Percentiles rank a stretch among this genome's conserved stretches.
Evolutionary conservation across 2,113 vertebrate species (phyloP).

Genomic region (Holacanthus passer): DNA sequence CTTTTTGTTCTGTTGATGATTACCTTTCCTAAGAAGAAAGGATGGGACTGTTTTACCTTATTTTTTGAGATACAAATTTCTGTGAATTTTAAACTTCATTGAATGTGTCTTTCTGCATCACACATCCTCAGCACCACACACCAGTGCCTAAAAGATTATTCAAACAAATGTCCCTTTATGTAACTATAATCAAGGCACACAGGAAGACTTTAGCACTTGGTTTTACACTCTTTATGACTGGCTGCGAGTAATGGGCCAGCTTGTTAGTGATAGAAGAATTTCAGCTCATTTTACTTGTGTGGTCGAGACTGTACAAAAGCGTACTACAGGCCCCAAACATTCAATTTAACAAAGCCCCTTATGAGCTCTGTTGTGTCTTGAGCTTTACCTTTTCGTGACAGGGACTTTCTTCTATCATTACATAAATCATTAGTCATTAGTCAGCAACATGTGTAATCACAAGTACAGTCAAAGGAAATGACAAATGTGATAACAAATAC

Average conservation of each 20-base stretch:
- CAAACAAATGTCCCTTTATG: not conserved
- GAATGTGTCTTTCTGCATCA: not conserved
- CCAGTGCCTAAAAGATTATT: not conserved
- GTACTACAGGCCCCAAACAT: not conserved
- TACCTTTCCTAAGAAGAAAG: not conserved
- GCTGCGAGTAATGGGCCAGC: not conserved
- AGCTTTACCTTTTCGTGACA: not conserved
- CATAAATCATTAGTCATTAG: constrained; percentile 55
- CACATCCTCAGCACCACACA: not conserved
- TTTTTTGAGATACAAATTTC: not conserved
- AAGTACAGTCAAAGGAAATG: constrained; percentile 49
- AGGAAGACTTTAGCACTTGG: not conserved
- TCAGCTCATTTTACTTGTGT: not conserved
- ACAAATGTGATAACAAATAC: constrained; percentile 37
- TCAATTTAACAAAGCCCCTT: not conserved
- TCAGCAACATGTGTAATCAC: not conserved
- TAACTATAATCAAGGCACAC: not conserved
- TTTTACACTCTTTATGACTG: not conserved
- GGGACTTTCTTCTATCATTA: constrained; percentile 8
- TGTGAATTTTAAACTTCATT: not conserved
- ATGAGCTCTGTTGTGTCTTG: not conserved
- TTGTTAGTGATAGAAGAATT: not conserved
- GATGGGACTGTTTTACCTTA: not conserved
- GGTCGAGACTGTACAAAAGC: not conserved
- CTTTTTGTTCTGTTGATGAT: not conserved